Base-by-base conservation (phyloP, 2,888 invertebrate species). In the Agapostemon virescens region DNA sequence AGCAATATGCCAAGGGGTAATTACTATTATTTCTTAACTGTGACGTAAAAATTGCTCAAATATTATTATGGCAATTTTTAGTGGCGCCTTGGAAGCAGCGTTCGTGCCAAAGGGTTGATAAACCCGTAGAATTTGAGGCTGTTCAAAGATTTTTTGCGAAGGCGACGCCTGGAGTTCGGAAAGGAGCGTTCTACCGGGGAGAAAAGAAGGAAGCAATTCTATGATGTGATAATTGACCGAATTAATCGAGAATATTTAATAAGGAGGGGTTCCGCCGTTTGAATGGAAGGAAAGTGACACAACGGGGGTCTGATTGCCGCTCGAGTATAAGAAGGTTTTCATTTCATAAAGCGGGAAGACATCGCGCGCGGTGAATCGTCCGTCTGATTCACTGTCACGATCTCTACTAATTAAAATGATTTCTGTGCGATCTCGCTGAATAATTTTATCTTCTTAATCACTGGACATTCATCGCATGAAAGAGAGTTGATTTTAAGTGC, bases 401-500 rank as follows among this genome's bases (percentile, higher is more conserved):
- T 78, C 85, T 84, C 87, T 83, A 84, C 88, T 89, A 90, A 90
- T 90, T 90, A 90, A 90, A 88, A 87, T 89, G 84, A 89, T 89
- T 87, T 86, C 83, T 87, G 81, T 85, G 83, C 84, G 84, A 87
- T 88, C 87, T 87, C 79, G 85, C 84, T 81, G 85, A 84, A 89
- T 87, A 87, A 90, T 90, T 88, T 90, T 80, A 88, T 89, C 88
- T 88, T 87, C 91, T 91, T 91, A 91, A 91, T 91, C 90, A 91
- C 90, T 87, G 88, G 89, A 90, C 87, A 91, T 91, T 91, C 91
- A 91, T 91, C 90, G 87, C 85, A 89, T 92, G 92, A 92, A 92
- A 92, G 92, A 92, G 90, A 90, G 90, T 89, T 92, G 92, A 92
- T 92, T 92, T 90, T 90, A 90, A 92, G 90, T 90, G 90, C 88